Conservation (phyloP, 2,113 vertebrate genomes). For the Microcebus griseorufus region DNA sequence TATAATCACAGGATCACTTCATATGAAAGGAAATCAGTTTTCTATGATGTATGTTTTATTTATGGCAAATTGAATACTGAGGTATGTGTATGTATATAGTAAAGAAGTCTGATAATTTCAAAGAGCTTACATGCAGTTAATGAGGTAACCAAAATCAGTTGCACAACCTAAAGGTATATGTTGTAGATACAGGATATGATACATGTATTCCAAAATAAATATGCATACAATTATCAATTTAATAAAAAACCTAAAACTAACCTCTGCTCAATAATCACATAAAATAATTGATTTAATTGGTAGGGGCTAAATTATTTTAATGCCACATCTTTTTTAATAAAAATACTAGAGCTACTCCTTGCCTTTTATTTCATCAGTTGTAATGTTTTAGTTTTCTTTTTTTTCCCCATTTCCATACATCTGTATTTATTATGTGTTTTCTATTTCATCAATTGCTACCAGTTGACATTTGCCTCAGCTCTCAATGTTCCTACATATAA, state of each 20-base stretch:
- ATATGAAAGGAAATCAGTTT: neutral
- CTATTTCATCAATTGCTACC: neutral
- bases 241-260: neutral
- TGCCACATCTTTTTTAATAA: neutral
- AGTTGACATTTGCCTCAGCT: neutral
- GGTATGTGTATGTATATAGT: neutral
- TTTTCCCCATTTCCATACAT: neutral
- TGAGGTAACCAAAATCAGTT: neutral
- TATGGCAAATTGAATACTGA: neutral
- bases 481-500: neutral
- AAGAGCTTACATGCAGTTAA: neutral
- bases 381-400: neutral
- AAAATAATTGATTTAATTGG: neutral
- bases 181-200: neutral
- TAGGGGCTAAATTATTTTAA: constrained; percentile 15
- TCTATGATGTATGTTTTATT: neutral
- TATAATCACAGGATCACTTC: neutral
- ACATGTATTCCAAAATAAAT: neutral
- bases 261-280: neutral
- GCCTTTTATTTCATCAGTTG: neutral
- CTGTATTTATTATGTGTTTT: neutral
- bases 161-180: neutral
- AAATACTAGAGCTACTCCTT: neutral
- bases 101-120: neutral
- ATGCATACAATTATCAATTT: neutral